Percentiles rank a stretch among this genome's conserved stretches.
Conservation (phyloP, 2,797 vertebrate species). For the Eurystomus glaucurus region DNA sequence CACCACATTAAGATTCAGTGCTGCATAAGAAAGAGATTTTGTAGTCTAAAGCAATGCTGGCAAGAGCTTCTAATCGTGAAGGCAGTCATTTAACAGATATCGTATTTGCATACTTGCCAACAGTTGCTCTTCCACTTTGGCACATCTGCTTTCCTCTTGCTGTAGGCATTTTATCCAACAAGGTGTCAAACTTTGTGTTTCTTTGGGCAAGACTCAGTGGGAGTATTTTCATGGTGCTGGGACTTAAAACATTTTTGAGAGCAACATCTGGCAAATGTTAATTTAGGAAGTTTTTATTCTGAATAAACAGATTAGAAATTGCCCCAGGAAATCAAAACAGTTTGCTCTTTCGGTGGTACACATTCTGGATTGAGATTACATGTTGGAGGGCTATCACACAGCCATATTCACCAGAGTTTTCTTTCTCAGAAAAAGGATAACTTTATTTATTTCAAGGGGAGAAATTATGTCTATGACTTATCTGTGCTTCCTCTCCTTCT, state of each 20-base stretch:
- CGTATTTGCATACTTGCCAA: not conserved
- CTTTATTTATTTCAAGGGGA: not conserved
- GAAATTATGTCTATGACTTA: not conserved
- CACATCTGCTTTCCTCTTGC: conserved; percentile 16
- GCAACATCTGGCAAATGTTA: not conserved
- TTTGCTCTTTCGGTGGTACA: not conserved
- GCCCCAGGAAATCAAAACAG: not conserved
- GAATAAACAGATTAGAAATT: not conserved
- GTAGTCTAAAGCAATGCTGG: not conserved
- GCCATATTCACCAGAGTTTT: not conserved
- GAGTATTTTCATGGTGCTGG: not conserved
- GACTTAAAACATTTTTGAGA: not conserved
- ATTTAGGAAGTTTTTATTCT: not conserved
- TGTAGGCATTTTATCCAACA: not conserved
- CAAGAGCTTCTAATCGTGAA: not conserved
- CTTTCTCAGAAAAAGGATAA: not conserved
- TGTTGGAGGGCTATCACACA: not conserved
- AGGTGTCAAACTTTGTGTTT: not conserved
- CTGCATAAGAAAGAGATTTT: not conserved
- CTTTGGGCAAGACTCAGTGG: not conserved
- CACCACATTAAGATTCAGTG: not conserved
- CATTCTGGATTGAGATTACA: not conserved
- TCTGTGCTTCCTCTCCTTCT: not conserved
- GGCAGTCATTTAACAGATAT: not conserved
- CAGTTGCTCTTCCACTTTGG: not conserved